These are phyloP conservation scores for Macaca fascicularis DNA, from an alignment of 2,113 vertebrate genomes.

Conservation along the genomic window DNA sequence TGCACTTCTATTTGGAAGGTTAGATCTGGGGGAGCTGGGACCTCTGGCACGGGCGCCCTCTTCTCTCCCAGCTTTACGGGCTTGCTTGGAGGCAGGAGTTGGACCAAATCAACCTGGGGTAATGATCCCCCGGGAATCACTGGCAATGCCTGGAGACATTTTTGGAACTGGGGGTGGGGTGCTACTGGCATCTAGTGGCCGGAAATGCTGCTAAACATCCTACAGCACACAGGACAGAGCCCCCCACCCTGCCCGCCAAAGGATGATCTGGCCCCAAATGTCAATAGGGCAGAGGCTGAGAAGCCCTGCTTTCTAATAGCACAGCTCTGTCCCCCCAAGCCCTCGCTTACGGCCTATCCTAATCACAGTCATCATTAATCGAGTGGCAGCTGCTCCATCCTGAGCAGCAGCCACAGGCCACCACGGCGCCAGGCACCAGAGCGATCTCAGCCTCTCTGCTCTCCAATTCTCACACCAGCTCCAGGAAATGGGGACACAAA, in stretches of 20 bases:
- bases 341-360: rapidly evolving
- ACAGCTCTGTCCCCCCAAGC: neutral
- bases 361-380: neutral
- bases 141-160: too few relatives aligned
- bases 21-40: neutral
- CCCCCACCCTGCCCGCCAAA: neutral
- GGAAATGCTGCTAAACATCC: rapidly evolving
- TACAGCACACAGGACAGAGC: rapidly evolving
- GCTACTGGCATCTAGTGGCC: neutral
- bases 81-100: too few relatives aligned
- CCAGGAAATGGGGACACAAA: rapidly evolving
- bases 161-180: neutral
- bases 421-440: too few relatives aligned
- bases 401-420: neutral
- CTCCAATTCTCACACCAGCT: neutral
- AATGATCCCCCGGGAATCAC: neutral
- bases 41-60: neutral
- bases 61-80: neutral
- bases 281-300: too few relatives aligned
- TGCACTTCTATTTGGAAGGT: too few relatives aligned
- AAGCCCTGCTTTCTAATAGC: neutral
- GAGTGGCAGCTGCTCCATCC: rapidly evolving
- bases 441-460: rapidly evolving
- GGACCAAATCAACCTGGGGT: too few relatives aligned
- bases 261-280: rapidly evolving